Evolutionary conservation across 2,113 vertebrate species (phyloP).

Genomic region (Prinia subflava): DNA sequence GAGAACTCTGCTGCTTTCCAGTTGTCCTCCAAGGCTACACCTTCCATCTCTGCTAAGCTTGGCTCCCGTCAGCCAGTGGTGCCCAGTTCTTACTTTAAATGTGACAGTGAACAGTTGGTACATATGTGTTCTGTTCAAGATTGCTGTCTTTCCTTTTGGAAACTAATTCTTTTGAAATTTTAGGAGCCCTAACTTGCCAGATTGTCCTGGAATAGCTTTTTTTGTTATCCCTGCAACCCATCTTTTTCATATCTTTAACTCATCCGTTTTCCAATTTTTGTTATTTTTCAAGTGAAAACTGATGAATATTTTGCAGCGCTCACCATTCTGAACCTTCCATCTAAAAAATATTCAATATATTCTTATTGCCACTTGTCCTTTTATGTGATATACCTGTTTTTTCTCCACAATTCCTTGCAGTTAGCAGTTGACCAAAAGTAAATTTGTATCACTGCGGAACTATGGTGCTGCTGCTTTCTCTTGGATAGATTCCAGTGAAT

Average conservation of each 20-base stretch:
- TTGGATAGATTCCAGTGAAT: background rate
- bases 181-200: background rate
- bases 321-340: background rate
- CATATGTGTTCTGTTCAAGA: background rate
- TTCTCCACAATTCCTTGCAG: background rate
- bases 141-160: background rate
- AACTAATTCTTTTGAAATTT: background rate
- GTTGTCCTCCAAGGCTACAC: accelerated
- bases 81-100: background rate
- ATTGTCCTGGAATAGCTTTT: background rate
- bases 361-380: background rate
- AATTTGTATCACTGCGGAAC: background rate
- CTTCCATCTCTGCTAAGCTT: background rate
- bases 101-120: background rate
- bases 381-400: accelerated
- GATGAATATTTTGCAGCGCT: background rate
- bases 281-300: background rate
- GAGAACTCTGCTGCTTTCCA: background rate
- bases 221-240: background rate
- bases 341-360: background rate
- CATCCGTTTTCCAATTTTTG: background rate
- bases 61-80: background rate
- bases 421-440: background rate
- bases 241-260: background rate
- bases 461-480: background rate